Base-by-base conservation (phyloP, 1,140 invertebrate species). In the Thalassaphorura encarpata region DNA sequence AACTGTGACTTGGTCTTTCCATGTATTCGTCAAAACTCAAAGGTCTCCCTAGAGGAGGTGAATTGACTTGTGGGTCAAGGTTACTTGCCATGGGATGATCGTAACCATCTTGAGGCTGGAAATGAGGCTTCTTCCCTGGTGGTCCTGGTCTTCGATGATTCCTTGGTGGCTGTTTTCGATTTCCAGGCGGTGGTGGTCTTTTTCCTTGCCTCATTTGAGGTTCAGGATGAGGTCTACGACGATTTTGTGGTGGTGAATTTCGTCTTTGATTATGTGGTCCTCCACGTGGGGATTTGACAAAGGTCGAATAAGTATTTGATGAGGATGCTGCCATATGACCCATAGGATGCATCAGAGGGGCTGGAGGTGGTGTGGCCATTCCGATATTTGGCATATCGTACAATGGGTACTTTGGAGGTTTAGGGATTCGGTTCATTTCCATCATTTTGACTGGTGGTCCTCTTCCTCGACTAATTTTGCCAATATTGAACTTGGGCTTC, bases 11-110 rank as follows among this genome's bases (percentile, higher is more conserved):
- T 15, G 60, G 63, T 55, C 58, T 54, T 19, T 56, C 48, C 63
- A 65, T 65, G 55, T 65, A 65, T 51, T 65, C 63, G 23, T 65
- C 63, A 29, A 47, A 62, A 15, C 54, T 54, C 21, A 65, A 42
- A 16, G 63, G 63, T 36, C 63, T 40, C 21, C 63, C 63, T 0
- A 65, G 42, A 8, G 63, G 40, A 16, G 63, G 63, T 11, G 56
- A 60, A 31, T 52, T 57, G 4, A 57, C 63, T 19, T 36, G 33
- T 18, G 63, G 23, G 16, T 33, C 41, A 26, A 58, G 27, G 40
- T 60, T 65, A 29, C 46, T 55, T 1, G 63, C 63, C 60, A 62
- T 65, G 3, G 60, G 57, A 40, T 62, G 60, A 3, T 61, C 56
- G 39, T 41, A 60, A 23, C 55, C 58, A 6, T 43, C 47, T 52